Evolutionary conservation across 2,888 invertebrate genomes (phyloP), one percentile per base, ranked within the genome.

Genomic region (Bedellia somnulentella): DNA sequence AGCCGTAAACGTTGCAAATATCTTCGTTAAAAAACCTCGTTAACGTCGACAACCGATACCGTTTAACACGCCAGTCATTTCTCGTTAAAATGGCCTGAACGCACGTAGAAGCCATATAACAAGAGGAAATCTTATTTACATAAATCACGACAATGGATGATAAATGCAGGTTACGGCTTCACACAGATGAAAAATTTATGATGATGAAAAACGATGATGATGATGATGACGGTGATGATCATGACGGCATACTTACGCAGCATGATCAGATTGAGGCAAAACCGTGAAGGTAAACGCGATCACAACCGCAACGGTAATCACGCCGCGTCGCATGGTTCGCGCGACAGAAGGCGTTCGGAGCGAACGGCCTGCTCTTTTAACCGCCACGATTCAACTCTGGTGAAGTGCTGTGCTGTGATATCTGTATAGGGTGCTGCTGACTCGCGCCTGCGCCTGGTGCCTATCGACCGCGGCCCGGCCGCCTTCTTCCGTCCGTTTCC

Each of bases 361-460:
- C 52, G 55, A 56, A 50, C 55, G 59, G 53, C 46, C 45, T 27
- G 27, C 31, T 52, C 57, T 58, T 57, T 57, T 61, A 64, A 60
- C 70, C 56, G 57, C 56, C 60, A 61, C 63, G 63, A 54, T 41
- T 44, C 48, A 49, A 53, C 49, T 64, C 47, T 63, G 67, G 63
- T 57, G 52, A 53, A 68, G 67, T 61, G 57, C 43, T 54, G 53
- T 45, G 42, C 39, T 48, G 47, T 45, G 42, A 41, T 43, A 45
- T n/a, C 22, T 11, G 51, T 46, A 45, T 46, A 42, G 44, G 37
- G 16, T 17, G 16, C n/a, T 4, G 6, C 43, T 31, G 46, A 47
- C 57, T 56, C 64, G 67, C 66, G 43, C 60, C 66, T 67, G 34
- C 34, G 34, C 36, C 36, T 21, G 28, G 18, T 32, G 26, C 21